Percentiles rank a stretch among this genome's conserved stretches.
Evolutionary conservation across 2,113 vertebrate genomes (phyloP).

Genomic region (Aptenodytes forsteri): DNA sequence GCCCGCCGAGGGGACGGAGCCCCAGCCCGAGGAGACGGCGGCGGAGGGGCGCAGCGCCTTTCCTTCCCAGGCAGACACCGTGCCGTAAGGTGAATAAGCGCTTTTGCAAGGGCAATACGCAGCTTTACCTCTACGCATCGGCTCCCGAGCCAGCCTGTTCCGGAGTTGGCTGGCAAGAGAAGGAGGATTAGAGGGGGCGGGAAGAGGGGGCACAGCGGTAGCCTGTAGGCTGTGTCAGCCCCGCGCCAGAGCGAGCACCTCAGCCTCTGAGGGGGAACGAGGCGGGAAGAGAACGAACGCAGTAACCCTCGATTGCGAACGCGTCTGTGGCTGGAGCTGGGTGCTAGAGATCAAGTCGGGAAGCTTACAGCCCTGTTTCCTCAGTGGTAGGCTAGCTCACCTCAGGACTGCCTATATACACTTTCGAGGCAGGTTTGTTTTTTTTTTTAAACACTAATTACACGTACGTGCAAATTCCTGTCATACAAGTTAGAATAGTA

Average conservation of each 20-base stretch:
- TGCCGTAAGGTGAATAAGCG: too few species aligned
- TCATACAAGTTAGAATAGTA: not conserved
- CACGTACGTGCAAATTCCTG: accelerated
- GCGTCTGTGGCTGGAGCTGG: accelerated
- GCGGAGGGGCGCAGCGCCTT: accelerated
- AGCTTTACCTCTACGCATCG: accelerated
- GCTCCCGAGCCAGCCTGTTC: not conserved
- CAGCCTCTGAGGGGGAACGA: accelerated
- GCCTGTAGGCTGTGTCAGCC: accelerated
- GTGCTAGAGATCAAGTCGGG: accelerated
- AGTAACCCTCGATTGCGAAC: accelerated
- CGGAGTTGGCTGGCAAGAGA: not conserved
- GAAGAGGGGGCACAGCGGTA: too few species aligned
- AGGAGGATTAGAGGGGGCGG: not conserved
- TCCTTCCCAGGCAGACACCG: accelerated
- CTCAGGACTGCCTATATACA: accelerated
- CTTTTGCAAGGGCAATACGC: accelerated
- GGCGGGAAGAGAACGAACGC: accelerated
- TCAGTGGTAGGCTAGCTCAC: not conserved
- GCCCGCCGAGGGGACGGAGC: not conserved
- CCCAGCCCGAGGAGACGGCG: not conserved
- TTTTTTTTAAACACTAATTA: accelerated
- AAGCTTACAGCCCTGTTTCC: not conserved
- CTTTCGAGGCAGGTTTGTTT: accelerated
- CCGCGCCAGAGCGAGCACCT: accelerated